These are phyloP conservation scores for Trematomus loennbergii DNA, from an alignment of 2,113 vertebrate genomes.

Conservation along the genomic window DNA sequence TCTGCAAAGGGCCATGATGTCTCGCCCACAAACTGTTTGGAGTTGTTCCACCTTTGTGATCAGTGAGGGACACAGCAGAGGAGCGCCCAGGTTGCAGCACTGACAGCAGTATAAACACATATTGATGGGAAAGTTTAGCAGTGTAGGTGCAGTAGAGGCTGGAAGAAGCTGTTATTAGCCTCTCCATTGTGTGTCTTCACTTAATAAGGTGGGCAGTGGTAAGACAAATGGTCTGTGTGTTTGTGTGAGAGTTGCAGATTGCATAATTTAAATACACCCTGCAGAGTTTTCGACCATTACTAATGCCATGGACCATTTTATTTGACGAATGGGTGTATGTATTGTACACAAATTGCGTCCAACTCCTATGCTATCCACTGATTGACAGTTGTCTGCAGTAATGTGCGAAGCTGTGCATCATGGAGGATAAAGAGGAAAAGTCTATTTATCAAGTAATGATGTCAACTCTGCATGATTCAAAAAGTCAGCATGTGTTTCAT, in stretches of 20 bases:
- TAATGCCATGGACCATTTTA: neutral
- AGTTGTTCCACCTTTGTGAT: constrained; percentile 54
- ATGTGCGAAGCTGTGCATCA: neutral
- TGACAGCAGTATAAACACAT: constrained; percentile 65
- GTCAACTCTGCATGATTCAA: neutral
- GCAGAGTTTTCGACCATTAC: constrained; percentile 3
- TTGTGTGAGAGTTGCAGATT: constrained; percentile 10
- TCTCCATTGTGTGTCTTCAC: constrained; percentile 39
- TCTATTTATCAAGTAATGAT: neutral
- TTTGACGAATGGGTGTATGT: neutral
- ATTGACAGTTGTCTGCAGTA: neutral
- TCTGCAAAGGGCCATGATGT: constrained; percentile 43
- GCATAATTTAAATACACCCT: constrained; percentile 31
- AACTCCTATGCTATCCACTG: neutral
- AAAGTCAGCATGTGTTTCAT: neutral
- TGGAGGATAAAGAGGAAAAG: neutral
- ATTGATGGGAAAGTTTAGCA: constrained; percentile 73
- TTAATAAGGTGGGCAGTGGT: constrained; percentile 52
- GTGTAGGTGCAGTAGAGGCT: constrained; percentile 49
- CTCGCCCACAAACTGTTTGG: constrained; percentile 31
- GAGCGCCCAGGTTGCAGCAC: constrained; percentile 24
- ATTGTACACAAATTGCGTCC: neutral
- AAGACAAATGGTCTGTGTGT: constrained; percentile 30
- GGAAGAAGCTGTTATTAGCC: constrained; percentile 51
- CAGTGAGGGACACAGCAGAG: constrained; percentile 23